Conservation (phyloP, 1,140 invertebrate species). For the Apis florea region DNA sequence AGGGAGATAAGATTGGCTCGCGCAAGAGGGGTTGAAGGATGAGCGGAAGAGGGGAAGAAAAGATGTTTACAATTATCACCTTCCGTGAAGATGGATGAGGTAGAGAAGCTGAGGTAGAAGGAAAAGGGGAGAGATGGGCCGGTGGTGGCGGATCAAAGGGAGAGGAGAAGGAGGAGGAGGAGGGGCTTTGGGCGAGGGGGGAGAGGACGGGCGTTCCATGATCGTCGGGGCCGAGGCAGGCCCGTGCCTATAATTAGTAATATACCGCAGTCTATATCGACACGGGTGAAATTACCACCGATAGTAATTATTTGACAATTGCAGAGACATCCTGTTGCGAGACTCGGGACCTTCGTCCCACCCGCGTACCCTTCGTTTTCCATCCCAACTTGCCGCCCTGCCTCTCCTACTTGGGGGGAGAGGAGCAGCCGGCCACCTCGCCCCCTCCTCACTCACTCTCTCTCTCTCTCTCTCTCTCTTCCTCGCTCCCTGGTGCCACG, state of each 20-base stretch:
- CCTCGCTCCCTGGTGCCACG: conserved; percentile 51
- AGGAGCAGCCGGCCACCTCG: not conserved
- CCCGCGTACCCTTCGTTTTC: conserved; percentile 39
- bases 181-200: not conserved
- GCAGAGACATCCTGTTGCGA: conserved; percentile 71
- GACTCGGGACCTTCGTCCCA: conserved; percentile 61
- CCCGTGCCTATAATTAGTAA: conserved; percentile 71
- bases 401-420: conserved; percentile 17
- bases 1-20: not conserved
- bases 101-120: conserved; percentile 32
- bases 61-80: conserved; percentile 51
- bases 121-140: conserved; percentile 20
- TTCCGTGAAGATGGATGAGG: conserved; percentile 6
- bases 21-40: not conserved
- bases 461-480: not conserved
- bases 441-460: not conserved
- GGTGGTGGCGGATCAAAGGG: conserved; percentile 57
- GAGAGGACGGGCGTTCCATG: conserved; percentile 50
- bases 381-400: conserved; percentile 18
- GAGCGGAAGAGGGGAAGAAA: not conserved
- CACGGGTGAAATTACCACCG: conserved; percentile 70
- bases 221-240: conserved; percentile 46
- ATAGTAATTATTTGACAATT: conserved; percentile 76
- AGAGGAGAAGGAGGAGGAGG: not conserved
- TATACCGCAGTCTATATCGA: conserved; percentile 71